Base-by-base conservation (phyloP, 2,797 vertebrate genomes). In the Ammospiza maritima region DNA sequence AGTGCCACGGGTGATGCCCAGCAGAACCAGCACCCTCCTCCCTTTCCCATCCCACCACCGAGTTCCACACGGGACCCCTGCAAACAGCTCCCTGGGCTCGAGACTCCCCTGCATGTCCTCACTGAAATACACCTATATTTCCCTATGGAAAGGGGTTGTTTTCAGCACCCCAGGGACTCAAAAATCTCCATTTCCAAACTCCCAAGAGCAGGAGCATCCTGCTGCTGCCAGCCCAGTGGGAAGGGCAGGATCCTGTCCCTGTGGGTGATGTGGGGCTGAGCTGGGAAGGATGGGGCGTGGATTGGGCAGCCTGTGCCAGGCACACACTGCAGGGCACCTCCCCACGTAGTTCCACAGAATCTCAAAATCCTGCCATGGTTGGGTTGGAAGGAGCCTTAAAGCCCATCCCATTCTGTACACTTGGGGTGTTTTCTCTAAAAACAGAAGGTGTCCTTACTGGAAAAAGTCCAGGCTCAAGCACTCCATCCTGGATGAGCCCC, bases 1-100 rank as follows among this genome's bases (percentile, higher is more conserved):
- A 56, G 57, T 5, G 47, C 85, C 47, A 4, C 0, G 11, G 48
- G 30, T 0, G 13, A 79, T 19, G 64, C 18, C 21, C 2, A 0
- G 58, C 57, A 61, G 47, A 32, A 9, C 15, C 15, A 15, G 58
- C 54, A 38, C 10, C 34, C 5, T 36, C 42, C 70, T 67, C 21
- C 57, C 57, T 9, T 9, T 29, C 36, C 76, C 62, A 70, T 44
- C 34, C 84, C 54, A 27, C 6, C 61, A 17, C 19, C 0, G 18
- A 27, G n/a, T 2, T 19, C 51, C 57, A 29, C 13, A 3, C 34
- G 4, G 25, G 64, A 44, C 61, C 50, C 36, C 65, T 47, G 77
- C 58, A 38, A 45, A 40, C 32, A 32, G 45, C 73, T 27, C 5
- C 0, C 62, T 9, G 5, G 69, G 69, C 85, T 74, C 73, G 7